These are phyloP conservation scores for Perizoma flavofasciatum DNA, from an alignment of 2,888 invertebrate genomes.

Conservation along the genomic window DNA sequence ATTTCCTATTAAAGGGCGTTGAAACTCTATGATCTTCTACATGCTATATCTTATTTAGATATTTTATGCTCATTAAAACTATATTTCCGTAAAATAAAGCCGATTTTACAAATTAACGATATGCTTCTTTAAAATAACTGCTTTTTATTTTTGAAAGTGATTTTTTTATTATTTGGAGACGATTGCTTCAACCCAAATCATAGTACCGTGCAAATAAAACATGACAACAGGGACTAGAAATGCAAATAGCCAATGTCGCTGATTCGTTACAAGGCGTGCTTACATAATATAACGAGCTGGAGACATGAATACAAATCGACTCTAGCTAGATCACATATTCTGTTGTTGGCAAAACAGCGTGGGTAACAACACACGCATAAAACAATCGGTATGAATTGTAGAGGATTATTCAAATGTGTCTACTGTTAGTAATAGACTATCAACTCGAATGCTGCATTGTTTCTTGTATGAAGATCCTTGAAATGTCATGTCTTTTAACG, in stretches of 20 bases:
- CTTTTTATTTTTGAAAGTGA: neutral
- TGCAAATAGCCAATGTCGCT: slow-evolving; percentile 58
- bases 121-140: neutral
- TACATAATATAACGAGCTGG: slow-evolving; percentile 58
- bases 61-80: slow-evolving; percentile 10
- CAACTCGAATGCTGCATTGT: slow-evolving; percentile 8
- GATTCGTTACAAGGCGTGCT: slow-evolving; percentile 61
- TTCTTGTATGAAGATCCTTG: slow-evolving; percentile 14
- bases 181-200: neutral
- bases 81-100: slow-evolving; percentile 1
- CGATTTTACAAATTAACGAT: slow-evolving; percentile 12
- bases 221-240: slow-evolving; percentile 47
- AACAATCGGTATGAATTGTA: slow-evolving; percentile 36
- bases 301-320: slow-evolving; percentile 64
- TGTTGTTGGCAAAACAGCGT: slow-evolving; percentile 46
- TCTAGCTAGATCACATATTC: slow-evolving; percentile 45
- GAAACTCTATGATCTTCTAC: slow-evolving; percentile 13
- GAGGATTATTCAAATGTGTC: slow-evolving; percentile 5
- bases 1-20: slow-evolving; percentile 13
- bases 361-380: slow-evolving; percentile 40
- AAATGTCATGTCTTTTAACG: slow-evolving; percentile 15
- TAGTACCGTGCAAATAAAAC: slow-evolving; percentile 35
- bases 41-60: slow-evolving; percentile 13
- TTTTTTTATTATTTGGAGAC: too few species aligned
- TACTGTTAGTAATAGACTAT: slow-evolving; percentile 5